Evolutionary conservation across 2,888 invertebrate genomes (phyloP).

Genomic region (Marasmarcha lunaedactyla): DNA sequence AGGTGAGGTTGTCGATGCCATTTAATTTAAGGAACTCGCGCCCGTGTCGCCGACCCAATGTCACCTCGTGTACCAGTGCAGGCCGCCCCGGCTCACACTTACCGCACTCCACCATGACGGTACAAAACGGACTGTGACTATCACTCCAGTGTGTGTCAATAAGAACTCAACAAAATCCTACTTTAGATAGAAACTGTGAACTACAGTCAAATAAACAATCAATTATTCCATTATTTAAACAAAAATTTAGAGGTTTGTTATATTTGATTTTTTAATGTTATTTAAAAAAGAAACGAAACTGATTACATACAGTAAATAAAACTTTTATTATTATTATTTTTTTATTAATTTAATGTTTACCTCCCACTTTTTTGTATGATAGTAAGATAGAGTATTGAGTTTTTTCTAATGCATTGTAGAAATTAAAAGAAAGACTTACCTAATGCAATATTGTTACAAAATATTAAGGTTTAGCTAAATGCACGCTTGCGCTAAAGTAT

Average conservation of each 20-base stretch:
- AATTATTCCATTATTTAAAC: constrained; percentile 63
- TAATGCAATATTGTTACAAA: constrained; percentile 18
- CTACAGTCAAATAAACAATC: constrained; percentile 34
- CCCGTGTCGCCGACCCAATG: constrained; percentile 43
- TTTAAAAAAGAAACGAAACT: constrained; percentile 35
- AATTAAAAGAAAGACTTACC: constrained; percentile 24
- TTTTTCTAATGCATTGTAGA: constrained; percentile 31
- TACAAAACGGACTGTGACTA: constrained; percentile 19
- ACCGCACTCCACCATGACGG: constrained; percentile 11
- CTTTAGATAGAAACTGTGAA: background rate
- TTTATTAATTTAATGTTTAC: constrained; percentile 49
- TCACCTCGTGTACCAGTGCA: constrained; percentile 39
- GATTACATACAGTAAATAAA: constrained; percentile 56
- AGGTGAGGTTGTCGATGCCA: constrained; percentile 66
- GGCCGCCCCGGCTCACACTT: no score
- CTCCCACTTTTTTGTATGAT: constrained; percentile 46
- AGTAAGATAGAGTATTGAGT: constrained; percentile 36
- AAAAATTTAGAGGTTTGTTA: constrained; percentile 51
- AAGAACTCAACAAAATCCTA: constrained; percentile 19
- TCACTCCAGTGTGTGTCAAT: constrained; percentile 20
- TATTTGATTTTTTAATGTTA: constrained; percentile 55
- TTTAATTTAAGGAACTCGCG: constrained; percentile 63
- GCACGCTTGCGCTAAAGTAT: constrained; percentile 28
- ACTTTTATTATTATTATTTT: constrained; percentile 32
- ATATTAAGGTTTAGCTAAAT: constrained; percentile 26